Evolutionary conservation across 2,888 invertebrate genomes (phyloP).

Genomic region (Adineta ricciae): DNA sequence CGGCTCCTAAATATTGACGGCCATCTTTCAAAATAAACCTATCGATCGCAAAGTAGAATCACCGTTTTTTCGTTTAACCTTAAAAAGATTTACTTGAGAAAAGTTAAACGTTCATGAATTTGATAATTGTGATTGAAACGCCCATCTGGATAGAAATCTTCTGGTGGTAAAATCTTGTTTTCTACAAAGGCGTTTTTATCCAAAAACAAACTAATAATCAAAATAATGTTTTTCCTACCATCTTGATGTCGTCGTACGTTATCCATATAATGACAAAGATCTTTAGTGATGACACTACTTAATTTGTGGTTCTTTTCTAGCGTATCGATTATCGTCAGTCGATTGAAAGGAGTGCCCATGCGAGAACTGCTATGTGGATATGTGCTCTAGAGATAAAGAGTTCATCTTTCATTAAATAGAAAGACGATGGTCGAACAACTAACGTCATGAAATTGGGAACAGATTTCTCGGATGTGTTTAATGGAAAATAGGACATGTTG

Average conservation of each 20-base stretch:
- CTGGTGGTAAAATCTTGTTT: constrained; percentile 66
- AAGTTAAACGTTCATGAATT: constrained; percentile 83
- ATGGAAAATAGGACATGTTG: background rate
- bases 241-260: constrained; percentile 53
- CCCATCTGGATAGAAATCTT: constrained; percentile 58
- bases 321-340: constrained; percentile 72
- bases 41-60: background rate
- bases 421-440: too few relatives aligned
- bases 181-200: constrained; percentile 52
- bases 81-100: constrained; percentile 55
- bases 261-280: constrained; percentile 75
- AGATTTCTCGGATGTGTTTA: background rate
- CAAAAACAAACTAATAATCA: background rate
- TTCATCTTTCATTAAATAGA: too few relatives aligned
- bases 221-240: background rate
- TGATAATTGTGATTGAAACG: constrained; percentile 81
- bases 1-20: constrained; percentile 86
- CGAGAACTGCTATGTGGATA: background rate
- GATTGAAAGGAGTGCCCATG: constrained; percentile 37
- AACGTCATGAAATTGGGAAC: background rate
- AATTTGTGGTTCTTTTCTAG: constrained; percentile 81
- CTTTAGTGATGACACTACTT: constrained; percentile 83
- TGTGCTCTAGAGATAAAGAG: background rate
- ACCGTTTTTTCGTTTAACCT: background rate
- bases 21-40: constrained; percentile 62